A percentile compares a stretch with the other conserved stretches of the same genome.
Evolutionary conservation across 2,797 vertebrate genomes (phyloP).

Genomic region (Chrysocyon brachyurus): DNA sequence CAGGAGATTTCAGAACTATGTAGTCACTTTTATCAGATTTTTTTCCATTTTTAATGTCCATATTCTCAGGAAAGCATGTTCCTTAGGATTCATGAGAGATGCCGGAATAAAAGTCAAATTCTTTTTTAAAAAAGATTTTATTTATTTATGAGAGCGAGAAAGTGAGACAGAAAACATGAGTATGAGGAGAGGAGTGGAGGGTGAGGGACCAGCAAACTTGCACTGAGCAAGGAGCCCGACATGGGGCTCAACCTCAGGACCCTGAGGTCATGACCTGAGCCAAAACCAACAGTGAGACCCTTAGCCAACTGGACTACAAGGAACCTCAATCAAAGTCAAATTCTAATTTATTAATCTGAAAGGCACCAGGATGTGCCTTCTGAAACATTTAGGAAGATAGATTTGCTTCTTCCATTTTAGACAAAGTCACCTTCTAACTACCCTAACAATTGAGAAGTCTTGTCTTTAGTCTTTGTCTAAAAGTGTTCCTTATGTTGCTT

Average conservation of each 20-base stretch:
- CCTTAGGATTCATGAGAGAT: not conserved
- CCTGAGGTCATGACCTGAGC: not conserved
- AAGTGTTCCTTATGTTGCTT: conserved; percentile 20
- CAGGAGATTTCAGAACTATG: conserved; percentile 15
- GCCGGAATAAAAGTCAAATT: conserved; percentile 31
- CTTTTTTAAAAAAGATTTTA: not conserved
- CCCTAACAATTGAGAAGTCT: not conserved
- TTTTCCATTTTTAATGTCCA: not conserved
- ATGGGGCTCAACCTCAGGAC: not conserved
- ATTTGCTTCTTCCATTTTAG: not conserved
- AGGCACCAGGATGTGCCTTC: not conserved
- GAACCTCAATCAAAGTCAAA: not conserved
- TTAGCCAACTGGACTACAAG: not conserved
- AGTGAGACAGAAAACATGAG: too few species aligned
- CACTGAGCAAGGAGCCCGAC: not conserved
- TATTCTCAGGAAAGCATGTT: not conserved
- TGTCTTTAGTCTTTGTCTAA: not conserved
- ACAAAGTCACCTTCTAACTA: conserved; percentile 24
- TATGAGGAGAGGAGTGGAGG: not conserved
- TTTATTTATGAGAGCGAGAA: not conserved
- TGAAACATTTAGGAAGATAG: not conserved
- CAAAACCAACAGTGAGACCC: not conserved
- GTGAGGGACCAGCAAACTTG: not conserved
- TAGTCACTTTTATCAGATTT: not conserved
- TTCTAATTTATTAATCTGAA: not conserved